Evolutionary conservation across 35 echinoderm and acorn worm species (phyloP), one percentile per base, ranked within the genome.

Genomic region (Acanthaster planci): DNA sequence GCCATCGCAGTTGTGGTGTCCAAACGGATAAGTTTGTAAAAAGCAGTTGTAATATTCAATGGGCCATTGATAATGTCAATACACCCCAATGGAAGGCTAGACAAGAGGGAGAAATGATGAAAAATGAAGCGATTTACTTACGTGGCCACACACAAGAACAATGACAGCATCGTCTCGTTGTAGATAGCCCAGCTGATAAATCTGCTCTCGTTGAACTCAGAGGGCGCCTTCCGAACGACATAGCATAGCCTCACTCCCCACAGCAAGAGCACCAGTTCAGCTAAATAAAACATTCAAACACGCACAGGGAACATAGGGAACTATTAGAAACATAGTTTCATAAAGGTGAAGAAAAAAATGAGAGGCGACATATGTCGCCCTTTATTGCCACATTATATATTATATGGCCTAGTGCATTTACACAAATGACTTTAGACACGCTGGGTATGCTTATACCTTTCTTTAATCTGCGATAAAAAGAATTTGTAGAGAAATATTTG

Each of bases 121-220:
- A 67, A 22, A 22, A 27, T 67, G 32, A n/a, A 84, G 37, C n/a
- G n/a, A n/a, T 8, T 1, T 81, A 94, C 96, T 99, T 86, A 99
- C 96, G 90, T 88, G 37, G 91, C 96, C 26, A 99, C 90, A 78
- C 87, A 91, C 60, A 90, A 86, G 86, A 99, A 99, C 56, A 99
- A 85, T 37, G 96, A 94, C 1, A 99, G 84, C 77, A 99, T 90
- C 54, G 96, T 99, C 89, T 99, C 96, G 52, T 99, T 99, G 78
- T 99, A 99, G 56, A 99, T 99, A 10, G 96, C 96, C 96, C 96
- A 99, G 55, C 91, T 99, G 32, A 99, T 99, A 36, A 99, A 99
- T 76, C 92, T 90, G 40, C 96, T 99, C 86, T 99, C 96, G 77
- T 99, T 99, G 89, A 99, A 99, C 67, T 99, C 96, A 75, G 96